Percentiles rank a stretch among this genome's conserved stretches.
Evolutionary conservation across 2,888 invertebrate genomes (phyloP).

Genomic region (Yponomeuta malinellus): DNA sequence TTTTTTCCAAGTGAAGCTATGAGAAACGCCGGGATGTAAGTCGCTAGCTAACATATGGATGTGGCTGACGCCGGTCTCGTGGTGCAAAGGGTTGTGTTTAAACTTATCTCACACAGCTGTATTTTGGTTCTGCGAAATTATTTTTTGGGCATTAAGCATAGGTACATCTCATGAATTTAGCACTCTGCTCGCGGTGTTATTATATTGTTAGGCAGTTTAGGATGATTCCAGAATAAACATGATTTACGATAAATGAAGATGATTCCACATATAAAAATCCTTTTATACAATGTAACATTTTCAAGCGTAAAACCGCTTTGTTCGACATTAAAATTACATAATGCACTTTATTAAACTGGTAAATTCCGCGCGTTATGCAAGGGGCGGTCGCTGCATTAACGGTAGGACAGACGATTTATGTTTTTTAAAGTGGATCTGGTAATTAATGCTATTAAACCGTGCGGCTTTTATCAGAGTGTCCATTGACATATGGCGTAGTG

Average conservation of each 20-base stretch:
- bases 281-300: background rate
- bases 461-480: conserved; percentile 22
- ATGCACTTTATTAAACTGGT: conserved; percentile 33
- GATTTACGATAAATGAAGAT: too few species aligned
- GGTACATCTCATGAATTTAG: background rate
- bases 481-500: conserved; percentile 11
- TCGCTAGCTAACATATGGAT: conserved; percentile 21
- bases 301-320: background rate
- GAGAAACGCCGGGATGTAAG: conserved; percentile 32
- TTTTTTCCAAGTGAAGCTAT: conserved; percentile 68
- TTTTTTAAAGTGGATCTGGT: conserved; percentile 46
- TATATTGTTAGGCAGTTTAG: background rate
- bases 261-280: background rate
- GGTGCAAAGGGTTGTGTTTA: conserved; percentile 5
- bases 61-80: background rate
- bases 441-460: conserved; percentile 27
- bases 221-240: too few species aligned
- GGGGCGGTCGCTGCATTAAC: conserved; percentile 2
- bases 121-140: conserved; percentile 12
- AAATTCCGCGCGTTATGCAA: conserved; percentile 32
- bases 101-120: background rate
- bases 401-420: conserved; percentile 31
- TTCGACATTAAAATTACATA: conserved; percentile 32
- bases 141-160: background rate
- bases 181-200: background rate